phyloP scores from a whole-genome alignment of 2,113 vertebrate species.

The Atrichornis clamosus region DNA sequence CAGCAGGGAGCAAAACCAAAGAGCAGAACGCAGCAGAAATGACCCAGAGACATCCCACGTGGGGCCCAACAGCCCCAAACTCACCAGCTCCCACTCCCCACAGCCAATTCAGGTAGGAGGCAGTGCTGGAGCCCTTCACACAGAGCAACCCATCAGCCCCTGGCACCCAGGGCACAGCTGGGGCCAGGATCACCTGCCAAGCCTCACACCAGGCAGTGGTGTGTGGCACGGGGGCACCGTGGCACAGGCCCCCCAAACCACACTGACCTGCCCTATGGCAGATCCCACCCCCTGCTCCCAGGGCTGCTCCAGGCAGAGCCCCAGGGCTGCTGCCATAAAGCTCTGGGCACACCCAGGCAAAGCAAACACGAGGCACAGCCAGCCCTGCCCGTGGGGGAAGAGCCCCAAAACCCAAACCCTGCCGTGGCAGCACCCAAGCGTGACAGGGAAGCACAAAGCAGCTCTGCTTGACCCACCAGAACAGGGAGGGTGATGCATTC shows the following conservation, averaged over 20 bases:
- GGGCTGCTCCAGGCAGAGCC: background rate
- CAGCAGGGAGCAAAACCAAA: background rate
- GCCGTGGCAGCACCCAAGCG: fast-evolving
- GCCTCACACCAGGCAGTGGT: background rate
- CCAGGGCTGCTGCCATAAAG: fast-evolving
- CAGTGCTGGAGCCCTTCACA: background rate
- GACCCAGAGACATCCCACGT: background rate
- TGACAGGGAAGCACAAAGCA: background rate
- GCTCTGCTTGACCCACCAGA: background rate
- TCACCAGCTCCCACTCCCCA: background rate
- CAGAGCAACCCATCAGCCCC: background rate
- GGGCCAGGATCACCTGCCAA: fast-evolving
- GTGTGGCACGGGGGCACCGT: fast-evolving
- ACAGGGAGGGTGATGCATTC: fast-evolving
- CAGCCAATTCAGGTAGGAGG: background rate
- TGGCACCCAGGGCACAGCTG: background rate
- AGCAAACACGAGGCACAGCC: background rate
- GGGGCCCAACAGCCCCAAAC: background rate
- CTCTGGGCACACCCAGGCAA: background rate
- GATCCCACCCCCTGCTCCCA: background rate
- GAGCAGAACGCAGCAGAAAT: background rate
- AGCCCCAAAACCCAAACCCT: background rate
- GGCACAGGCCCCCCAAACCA: fast-evolving
- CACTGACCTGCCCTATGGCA: fast-evolving
- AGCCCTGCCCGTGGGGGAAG: background rate